Percentiles rank a stretch among this genome's conserved stretches.
Evolutionary conservation across 2,888 invertebrate genomes (phyloP).

Genomic region (Eristalis tenax): DNA sequence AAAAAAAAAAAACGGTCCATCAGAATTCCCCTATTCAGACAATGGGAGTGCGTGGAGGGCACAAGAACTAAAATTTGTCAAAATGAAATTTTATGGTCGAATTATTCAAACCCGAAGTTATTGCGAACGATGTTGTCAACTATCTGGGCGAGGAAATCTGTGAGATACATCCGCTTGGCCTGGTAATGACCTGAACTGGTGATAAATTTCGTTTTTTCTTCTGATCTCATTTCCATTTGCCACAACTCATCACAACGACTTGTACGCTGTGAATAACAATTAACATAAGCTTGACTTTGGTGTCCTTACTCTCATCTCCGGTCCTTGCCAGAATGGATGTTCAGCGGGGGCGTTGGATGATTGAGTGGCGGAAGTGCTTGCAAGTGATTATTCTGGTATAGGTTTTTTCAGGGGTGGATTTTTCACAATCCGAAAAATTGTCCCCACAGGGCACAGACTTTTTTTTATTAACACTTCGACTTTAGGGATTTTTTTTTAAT

Average conservation of each 20-base stretch:
- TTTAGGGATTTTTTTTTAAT: too few relatives aligned
- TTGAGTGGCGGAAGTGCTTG: background rate
- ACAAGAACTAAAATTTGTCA: constrained; percentile 29
- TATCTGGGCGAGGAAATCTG: background rate
- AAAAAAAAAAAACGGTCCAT: background rate
- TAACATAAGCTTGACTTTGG: background rate
- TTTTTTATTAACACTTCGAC: too few relatives aligned
- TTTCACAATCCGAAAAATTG: too few relatives aligned
- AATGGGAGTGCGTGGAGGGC: constrained; percentile 6
- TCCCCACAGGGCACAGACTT: too few relatives aligned
- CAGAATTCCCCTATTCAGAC: background rate
- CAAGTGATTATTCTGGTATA: too few relatives aligned
- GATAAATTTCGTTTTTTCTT: background rate
- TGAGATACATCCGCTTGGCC: background rate
- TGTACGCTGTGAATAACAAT: background rate
- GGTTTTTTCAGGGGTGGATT: too few relatives aligned
- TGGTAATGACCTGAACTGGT: background rate
- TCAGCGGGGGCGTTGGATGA: background rate
- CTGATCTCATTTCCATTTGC: background rate
- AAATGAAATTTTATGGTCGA: constrained; percentile 53
- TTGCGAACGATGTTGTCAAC: background rate
- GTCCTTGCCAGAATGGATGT: background rate
- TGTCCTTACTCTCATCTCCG: too few relatives aligned
- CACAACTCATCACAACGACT: background rate
- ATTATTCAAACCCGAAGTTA: constrained; percentile 53